Evolutionary conservation across 2,797 vertebrate species (phyloP).

Genomic region (Bufotes viridis): DNA sequence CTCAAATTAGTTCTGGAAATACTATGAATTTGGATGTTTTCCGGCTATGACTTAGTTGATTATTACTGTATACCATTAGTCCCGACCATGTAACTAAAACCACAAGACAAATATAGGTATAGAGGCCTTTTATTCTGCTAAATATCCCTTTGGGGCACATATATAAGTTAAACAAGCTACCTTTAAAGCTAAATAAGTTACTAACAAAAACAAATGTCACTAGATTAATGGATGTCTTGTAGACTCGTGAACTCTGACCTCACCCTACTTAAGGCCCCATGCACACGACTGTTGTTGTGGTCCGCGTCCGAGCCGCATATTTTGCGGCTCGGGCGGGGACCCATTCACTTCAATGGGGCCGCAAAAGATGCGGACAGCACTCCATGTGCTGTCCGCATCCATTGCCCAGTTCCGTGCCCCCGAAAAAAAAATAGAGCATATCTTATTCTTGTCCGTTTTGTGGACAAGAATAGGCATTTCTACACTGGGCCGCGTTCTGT

Average conservation of each 20-base stretch:
- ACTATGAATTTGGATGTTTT: background rate
- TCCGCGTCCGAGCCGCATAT: too few species aligned
- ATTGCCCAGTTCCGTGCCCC: too few species aligned
- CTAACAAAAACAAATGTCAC: conserved; percentile 18
- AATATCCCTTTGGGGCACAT: background rate
- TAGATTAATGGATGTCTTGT: conserved; percentile 1
- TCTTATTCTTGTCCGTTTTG: too few species aligned
- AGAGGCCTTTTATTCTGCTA: background rate
- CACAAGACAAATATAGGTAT: background rate
- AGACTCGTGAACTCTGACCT: conserved; percentile 12
- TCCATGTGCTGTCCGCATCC: too few species aligned
- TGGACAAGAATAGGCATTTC: too few species aligned
- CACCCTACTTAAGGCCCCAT: background rate
- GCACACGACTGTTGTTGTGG: too few species aligned
- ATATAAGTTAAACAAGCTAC: background rate
- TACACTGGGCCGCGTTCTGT: too few species aligned
- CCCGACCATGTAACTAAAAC: conserved; percentile 1
- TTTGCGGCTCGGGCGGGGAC: too few species aligned
- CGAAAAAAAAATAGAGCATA: too few species aligned
- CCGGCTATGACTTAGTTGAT: background rate
- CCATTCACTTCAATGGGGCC: too few species aligned
- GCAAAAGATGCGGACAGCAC: too few species aligned
- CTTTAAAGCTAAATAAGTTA: conserved; percentile 6
- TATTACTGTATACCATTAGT: background rate
- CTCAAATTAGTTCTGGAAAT: conserved; percentile 11